A percentile compares a stretch with the other conserved stretches of the same genome.
Evolutionary conservation across 2,797 vertebrate genomes (phyloP).

Genomic region (Typhlichthys eigenmanni): DNA sequence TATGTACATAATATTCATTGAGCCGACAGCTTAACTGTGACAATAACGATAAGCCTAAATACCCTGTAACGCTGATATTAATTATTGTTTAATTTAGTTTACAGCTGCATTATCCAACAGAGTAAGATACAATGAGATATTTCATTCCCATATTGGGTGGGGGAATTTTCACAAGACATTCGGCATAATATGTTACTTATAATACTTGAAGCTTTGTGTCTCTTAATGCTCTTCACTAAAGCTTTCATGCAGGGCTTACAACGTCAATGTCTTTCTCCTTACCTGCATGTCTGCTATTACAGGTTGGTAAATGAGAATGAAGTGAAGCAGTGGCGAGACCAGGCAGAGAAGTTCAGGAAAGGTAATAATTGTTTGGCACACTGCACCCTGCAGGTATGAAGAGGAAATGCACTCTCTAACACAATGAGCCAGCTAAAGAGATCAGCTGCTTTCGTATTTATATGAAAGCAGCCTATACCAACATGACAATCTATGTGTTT

Average conservation of each 20-base stretch:
- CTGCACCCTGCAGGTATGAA: conserved; percentile 32
- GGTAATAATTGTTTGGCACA: conserved; percentile 72
- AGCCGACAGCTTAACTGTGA: conserved; percentile 10
- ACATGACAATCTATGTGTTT: too few relatives aligned
- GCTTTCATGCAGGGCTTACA: neutral
- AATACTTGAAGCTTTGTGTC: conserved; percentile 1
- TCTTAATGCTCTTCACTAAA: neutral
- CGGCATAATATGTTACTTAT: too few relatives aligned
- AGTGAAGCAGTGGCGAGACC: conserved; percentile 94
- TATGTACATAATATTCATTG: conserved; percentile 23
- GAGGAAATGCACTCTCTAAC: conserved; percentile 3
- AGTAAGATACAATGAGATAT: conserved; percentile 29
- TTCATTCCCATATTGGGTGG: too few relatives aligned
- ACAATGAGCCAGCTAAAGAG: too few relatives aligned
- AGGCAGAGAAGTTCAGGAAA: conserved; percentile 96
- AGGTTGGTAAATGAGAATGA: conserved; percentile 98
- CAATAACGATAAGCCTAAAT: conserved; percentile 13
- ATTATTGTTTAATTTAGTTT: conserved; percentile 36
- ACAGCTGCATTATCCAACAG: conserved; percentile 30
- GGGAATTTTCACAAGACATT: too few relatives aligned
- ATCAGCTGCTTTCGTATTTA: too few relatives aligned
- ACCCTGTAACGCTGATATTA: conserved; percentile 6
- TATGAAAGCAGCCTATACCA: too few relatives aligned
- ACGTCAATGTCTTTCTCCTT: neutral
- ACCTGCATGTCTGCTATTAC: conserved; percentile 24